phyloP scores from a whole-genome alignment of 2,797 vertebrate genomes.

The Philypnodon macrostomus region DNA sequence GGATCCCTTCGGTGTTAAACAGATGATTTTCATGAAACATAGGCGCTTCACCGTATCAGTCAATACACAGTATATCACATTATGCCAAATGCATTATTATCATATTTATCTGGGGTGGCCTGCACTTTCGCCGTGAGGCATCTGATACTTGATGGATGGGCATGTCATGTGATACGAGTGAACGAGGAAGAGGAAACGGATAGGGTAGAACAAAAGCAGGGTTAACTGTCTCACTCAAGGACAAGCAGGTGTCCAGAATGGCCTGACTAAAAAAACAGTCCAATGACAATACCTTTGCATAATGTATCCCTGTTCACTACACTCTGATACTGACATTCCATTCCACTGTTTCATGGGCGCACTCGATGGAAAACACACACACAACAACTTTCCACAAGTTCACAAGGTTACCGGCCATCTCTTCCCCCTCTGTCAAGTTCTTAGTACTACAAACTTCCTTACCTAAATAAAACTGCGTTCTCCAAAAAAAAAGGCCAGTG shows the following conservation, averaged over 20 bases:
- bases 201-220: slow-evolving; percentile 31
- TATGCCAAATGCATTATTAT: slow-evolving; percentile 62
- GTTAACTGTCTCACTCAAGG: slow-evolving; percentile 58
- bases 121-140: slow-evolving; percentile 47
- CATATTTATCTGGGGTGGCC: slow-evolving; percentile 56
- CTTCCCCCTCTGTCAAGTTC: slow-evolving; percentile 83
- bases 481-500: slow-evolving; percentile 80
- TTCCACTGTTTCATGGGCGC: slow-evolving; percentile 42
- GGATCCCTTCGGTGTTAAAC: slow-evolving; percentile 40
- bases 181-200: slow-evolving; percentile 34
- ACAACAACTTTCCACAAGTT: slow-evolving; percentile 78
- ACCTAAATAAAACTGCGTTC: slow-evolving; percentile 84
- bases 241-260: slow-evolving; percentile 69
- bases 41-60: slow-evolving; percentile 46
- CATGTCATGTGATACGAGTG: slow-evolving; percentile 33
- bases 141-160: slow-evolving; percentile 47
- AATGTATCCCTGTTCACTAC: slow-evolving; percentile 48
- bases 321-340: slow-evolving; percentile 59
- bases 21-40: slow-evolving; percentile 57
- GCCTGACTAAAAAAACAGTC: slow-evolving; percentile 37
- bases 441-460: slow-evolving; percentile 87
- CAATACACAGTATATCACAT: slow-evolving; percentile 64
- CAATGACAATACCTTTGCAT: slow-evolving; percentile 37
- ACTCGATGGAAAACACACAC: slow-evolving; percentile 69
- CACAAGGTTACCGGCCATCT: slow-evolving; percentile 90